Base-by-base conservation (phyloP, 1,140 invertebrate genomes). In the Drosophila littoralis region DNA sequence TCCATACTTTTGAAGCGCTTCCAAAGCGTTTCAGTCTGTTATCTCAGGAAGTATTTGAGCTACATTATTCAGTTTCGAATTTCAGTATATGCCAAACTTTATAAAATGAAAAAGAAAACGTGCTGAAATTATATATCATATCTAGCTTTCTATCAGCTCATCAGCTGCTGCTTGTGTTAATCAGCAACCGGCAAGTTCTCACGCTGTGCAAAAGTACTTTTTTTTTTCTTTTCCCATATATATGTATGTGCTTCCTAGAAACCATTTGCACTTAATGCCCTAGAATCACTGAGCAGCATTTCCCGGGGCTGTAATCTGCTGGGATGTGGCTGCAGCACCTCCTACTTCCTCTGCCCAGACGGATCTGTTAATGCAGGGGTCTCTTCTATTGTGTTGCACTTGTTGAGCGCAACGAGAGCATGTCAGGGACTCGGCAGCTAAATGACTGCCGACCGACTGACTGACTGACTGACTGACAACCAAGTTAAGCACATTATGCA, bases 401-500 rank as follows among this genome's bases (percentile, higher is more conserved):
- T 74, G 85, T 85, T 76, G 83, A 77, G 51, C 46, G 68, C 66
- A 51, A 22, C 40, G 48, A 35, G 17, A 45, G 43, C 51, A 70
- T 65, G 67, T 63, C 64, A 64, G 57, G 15, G 17, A 66, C 8
- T 33, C 55, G 10, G 7, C 46, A 46, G n/a, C 15, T 50, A 45
- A 68, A 35, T 68, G 69, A 68, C 42, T 55, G 32, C 17, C 60
- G 77, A 69, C 9, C 57, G 58, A 46, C 36, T 45, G 74, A 73
- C 54, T 65, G 72, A 68, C 68, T 65, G 72, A 68, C 68, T 52
- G 52, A 58, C 60, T 72, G 66, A 36, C 68, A 78, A 72, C 54
- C 48, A 68, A 69, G 67, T 76, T 85, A 82, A 79, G 79, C 83
- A 82, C 75, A 76, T 85, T 88, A 82, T 88, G 79, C 83, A 82